These are phyloP conservation scores for Lepisosteus oculatus DNA, from an alignment of 2,113 vertebrate genomes.

Conservation along the genomic window DNA sequence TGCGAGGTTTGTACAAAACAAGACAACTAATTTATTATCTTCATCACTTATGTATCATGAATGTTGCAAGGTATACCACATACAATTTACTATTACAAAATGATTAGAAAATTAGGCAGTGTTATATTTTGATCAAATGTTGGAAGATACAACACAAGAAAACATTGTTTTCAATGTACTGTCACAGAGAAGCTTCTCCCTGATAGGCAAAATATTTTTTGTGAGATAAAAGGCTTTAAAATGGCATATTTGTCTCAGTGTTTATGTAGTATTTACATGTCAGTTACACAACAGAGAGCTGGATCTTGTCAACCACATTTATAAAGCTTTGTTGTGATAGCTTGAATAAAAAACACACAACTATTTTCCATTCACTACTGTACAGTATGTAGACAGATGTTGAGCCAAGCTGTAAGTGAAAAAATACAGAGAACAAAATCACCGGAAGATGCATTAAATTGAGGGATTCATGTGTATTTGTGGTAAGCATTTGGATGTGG, in stretches of 20 bases:
- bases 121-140: no score
- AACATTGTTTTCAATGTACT: no score
- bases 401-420: slow-evolving; percentile 28
- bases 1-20: no score
- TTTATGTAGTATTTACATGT: slow-evolving; percentile 12
- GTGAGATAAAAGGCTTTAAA: no score
- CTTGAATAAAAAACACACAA: slow-evolving; percentile 25
- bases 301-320: slow-evolving; percentile 15
- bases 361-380: slow-evolving; percentile 31
- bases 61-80: no score
- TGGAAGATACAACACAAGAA: no score
- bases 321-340: slow-evolving; percentile 27
- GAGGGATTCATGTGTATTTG: slow-evolving; percentile 8
- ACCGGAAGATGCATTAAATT: slow-evolving; percentile 24
- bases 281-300: slow-evolving; percentile 15
- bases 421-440: slow-evolving; percentile 5
- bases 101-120: no score
- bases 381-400: slow-evolving; percentile 31
- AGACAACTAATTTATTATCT: no score
- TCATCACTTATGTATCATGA: no score
- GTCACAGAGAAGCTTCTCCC: no score
- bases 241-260: background rate
- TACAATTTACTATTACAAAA: no score
- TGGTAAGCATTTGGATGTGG: slow-evolving; percentile 17
- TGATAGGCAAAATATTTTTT: no score